A percentile compares a stretch with the other conserved stretches of the same genome.
Evolutionary conservation across 2,888 invertebrate species (phyloP).

Genomic region (Ypsolopha sequella): DNA sequence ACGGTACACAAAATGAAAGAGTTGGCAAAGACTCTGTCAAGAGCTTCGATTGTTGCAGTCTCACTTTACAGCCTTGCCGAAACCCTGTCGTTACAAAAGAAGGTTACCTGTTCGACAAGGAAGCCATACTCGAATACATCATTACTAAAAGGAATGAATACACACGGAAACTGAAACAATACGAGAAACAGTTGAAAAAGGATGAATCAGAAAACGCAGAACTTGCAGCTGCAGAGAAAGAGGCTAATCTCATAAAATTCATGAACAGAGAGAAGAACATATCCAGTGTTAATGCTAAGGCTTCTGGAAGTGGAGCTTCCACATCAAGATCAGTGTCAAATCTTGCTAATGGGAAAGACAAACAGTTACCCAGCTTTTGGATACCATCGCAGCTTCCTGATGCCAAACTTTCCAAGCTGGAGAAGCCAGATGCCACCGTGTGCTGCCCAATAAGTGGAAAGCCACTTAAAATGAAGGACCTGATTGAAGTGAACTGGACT

Average conservation of each 20-base stretch:
- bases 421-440: constrained; percentile 52
- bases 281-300: constrained; percentile 47
- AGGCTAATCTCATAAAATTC: constrained; percentile 82
- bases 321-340: constrained; percentile 78
- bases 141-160: constrained; percentile 95
- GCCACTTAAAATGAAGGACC: constrained; percentile 90
- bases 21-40: constrained; percentile 93
- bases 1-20: constrained; percentile 87
- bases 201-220: constrained; percentile 79
- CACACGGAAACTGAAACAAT: constrained; percentile 90
- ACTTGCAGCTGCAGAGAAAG: constrained; percentile 78
- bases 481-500: constrained; percentile 94
- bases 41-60: constrained; percentile 97
- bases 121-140: constrained; percentile 95
- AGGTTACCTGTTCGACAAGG: constrained; percentile 96
- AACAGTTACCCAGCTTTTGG: constrained; percentile 95
- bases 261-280: constrained; percentile 87
- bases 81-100: constrained; percentile 88
- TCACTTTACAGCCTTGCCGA: constrained; percentile 96
- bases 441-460: constrained; percentile 70
- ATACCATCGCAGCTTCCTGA: constrained; percentile 93
- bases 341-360: constrained; percentile 81
- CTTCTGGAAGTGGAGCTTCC: constrained; percentile 17
- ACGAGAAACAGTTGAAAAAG: constrained; percentile 86
- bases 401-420: constrained; percentile 74